Evolutionary conservation across 2,888 invertebrate genomes (phyloP).

Genomic region (Hesperia comma): DNA sequence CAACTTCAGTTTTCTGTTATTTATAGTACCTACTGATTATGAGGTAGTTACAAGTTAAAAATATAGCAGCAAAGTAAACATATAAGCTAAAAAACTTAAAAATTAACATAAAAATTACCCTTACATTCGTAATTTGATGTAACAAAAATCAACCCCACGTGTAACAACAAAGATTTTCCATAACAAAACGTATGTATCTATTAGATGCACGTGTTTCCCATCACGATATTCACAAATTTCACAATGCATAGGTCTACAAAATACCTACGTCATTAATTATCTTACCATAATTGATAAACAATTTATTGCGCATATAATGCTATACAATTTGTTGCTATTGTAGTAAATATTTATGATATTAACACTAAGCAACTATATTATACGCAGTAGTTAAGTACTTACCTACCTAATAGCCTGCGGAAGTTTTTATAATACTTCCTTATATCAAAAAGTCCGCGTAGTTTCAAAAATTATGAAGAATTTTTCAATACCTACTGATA

Average conservation of each 20-base stretch:
- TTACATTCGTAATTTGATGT: too few species aligned
- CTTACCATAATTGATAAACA: not conserved
- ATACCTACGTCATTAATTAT: not conserved
- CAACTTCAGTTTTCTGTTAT: not conserved
- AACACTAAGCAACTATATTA: not conserved
- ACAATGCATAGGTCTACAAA: too few species aligned
- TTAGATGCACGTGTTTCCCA: too few species aligned
- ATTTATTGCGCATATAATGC: not conserved
- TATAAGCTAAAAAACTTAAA: too few species aligned
- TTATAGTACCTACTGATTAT: too few species aligned
- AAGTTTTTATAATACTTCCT: not conserved
- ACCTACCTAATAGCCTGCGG: not conserved
- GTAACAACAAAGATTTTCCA: not conserved
- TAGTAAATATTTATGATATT: not conserved
- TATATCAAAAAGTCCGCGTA: not conserved
- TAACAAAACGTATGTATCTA: not conserved
- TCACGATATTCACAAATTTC: too few species aligned
- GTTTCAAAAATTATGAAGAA: not conserved
- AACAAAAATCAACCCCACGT: too few species aligned
- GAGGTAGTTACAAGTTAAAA: too few species aligned
- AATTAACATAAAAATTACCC: too few species aligned
- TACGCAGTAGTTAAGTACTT: not conserved
- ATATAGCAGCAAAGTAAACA: too few species aligned
- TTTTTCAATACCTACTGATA: not conserved
- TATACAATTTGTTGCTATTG: not conserved